phyloP scores from a whole-genome alignment of 2,888 invertebrate genomes.

The Serrognathus titanus region DNA sequence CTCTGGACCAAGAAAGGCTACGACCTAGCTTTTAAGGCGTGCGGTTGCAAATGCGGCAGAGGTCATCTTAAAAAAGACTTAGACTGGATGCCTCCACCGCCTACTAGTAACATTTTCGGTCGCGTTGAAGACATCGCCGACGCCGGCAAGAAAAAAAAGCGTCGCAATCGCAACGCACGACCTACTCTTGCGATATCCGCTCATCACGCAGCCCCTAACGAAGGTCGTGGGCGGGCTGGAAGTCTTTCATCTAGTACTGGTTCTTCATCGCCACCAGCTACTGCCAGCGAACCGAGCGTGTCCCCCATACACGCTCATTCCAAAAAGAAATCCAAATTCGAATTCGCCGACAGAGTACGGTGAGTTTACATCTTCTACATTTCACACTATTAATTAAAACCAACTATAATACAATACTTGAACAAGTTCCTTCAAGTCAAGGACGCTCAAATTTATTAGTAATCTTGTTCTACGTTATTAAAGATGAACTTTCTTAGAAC shows the following conservation, averaged over 20 bases:
- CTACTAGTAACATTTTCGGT: conserved; percentile 51
- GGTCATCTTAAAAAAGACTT: conserved; percentile 93
- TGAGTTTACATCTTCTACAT: conserved; percentile 50
- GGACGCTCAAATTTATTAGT: too few species aligned
- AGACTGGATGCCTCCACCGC: conserved; percentile 79
- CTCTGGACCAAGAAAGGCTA: conserved; percentile 98
- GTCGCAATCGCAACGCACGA: conserved; percentile 63
- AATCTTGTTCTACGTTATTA: too few species aligned
- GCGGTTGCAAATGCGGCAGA: conserved; percentile 88
- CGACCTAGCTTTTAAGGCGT: conserved; percentile 92
- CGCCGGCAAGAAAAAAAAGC: conserved; percentile 63
- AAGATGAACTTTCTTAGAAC: too few species aligned
- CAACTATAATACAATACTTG: too few species aligned
- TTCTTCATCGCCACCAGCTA: conserved; percentile 74
- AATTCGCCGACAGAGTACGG: conserved; percentile 78
- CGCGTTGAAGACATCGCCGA: conserved; percentile 54
- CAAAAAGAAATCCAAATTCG: conserved; percentile 74
- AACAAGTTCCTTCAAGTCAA: too few species aligned
- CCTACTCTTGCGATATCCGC: conserved; percentile 60
- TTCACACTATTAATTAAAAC: too few species aligned
- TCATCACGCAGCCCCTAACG: conserved; percentile 45
- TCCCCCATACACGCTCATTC: conserved; percentile 66
- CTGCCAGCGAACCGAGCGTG: conserved; percentile 71
- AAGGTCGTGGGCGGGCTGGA: conserved; percentile 65
- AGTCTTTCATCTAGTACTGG: conserved; percentile 76